phyloP scores from a whole-genome alignment of 2,797 vertebrate species.

The Malacoraja senta region DNA sequence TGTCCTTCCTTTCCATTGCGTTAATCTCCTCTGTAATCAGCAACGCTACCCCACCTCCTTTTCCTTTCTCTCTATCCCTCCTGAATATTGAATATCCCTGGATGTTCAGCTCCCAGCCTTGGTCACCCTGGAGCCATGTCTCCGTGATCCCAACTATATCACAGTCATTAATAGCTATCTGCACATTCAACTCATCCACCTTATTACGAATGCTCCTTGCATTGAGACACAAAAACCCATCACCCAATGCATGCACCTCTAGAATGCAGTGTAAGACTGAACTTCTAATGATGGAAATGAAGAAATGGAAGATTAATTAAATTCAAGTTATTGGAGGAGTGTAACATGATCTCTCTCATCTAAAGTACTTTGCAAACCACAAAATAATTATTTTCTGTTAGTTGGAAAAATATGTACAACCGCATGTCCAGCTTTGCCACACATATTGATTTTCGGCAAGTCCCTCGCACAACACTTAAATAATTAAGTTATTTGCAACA shows the following conservation, averaged over 20 bases:
- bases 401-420: background rate
- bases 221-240: no score
- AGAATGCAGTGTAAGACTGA: background rate
- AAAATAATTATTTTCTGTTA: background rate
- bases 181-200: no score
- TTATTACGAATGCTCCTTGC: no score
- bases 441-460: background rate
- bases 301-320: background rate
- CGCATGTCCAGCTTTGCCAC: background rate
- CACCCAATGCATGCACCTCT: background rate
- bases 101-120: no score
- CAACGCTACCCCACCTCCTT: no score
- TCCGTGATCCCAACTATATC: no score
- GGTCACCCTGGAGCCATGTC: no score
- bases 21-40: no score
- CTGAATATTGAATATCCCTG: no score
- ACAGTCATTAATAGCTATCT: no score
- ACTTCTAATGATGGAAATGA: background rate
- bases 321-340: background rate
- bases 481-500: background rate
- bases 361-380: background rate
- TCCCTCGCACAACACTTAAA: background rate
- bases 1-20: no score
- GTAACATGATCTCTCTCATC: background rate
- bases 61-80: no score